Evolutionary conservation across 2,113 vertebrate genomes (phyloP), one percentile per base, ranked within the genome.

Genomic region (Turnix velox): DNA sequence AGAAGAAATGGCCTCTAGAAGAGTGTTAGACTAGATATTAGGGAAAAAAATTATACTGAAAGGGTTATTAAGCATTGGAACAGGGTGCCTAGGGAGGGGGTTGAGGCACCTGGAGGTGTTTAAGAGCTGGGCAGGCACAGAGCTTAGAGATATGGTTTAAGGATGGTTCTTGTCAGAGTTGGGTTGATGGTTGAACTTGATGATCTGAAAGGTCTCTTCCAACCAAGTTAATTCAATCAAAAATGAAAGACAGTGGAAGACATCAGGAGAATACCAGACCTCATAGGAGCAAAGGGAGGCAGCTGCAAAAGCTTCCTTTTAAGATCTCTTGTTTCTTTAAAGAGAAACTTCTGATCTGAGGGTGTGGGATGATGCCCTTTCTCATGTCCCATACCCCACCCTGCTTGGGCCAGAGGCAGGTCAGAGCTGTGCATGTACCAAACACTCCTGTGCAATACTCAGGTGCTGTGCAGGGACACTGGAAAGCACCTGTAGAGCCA

Each of bases 111-210:
- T n/a, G n/a, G n/a, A n/a, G n/a, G n/a, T n/a, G n/a, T n/a, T n/a
- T n/a, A n/a, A n/a, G n/a, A n/a, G n/a, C n/a, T n/a, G n/a, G n/a
- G n/a, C n/a, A n/a, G n/a, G n/a, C n/a, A n/a, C n/a, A n/a, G n/a
- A n/a, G n/a, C n/a, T n/a, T n/a, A n/a, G n/a, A n/a, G n/a, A n/a
- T n/a, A n/a, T n/a, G n/a, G n/a, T n/a, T n/a, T n/a, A n/a, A n/a
- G n/a, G n/a, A n/a, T n/a, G n/a, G n/a, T n/a, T n/a, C n/a, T n/a
- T n/a, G n/a, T n/a, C n/a, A n/a, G n/a, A n/a, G n/a, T n/a, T n/a
- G n/a, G n/a, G n/a, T n/a, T n/a, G n/a, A 35, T 2, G 2, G 42
- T 57, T 55, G 17, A 54, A 30, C 30, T 59, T 2, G 0, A 49
- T 49, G 49, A 55, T 19, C 43, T 40, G 22, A 28, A 30, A 28